Evolutionary conservation across 2,113 vertebrate species (phyloP), one percentile per base, ranked within the genome.

Genomic region (Axis porcinus): DNA sequence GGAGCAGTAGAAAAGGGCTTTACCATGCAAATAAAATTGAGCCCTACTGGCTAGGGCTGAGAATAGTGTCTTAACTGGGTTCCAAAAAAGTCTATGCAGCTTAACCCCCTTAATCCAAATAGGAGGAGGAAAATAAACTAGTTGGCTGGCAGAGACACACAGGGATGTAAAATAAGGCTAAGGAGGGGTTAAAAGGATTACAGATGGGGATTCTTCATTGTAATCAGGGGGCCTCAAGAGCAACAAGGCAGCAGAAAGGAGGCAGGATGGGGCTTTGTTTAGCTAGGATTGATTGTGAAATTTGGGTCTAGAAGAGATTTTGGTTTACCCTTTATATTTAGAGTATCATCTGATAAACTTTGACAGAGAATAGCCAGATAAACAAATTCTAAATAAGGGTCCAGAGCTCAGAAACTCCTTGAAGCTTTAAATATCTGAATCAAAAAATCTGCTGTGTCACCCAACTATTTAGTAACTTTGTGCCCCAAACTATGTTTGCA

Each of bases 31-130:
- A 89, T 36, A 84, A 55, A 70, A 83, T 12, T 50, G n/a, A 84
- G 8, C 86, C 40, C 74, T 93, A 33, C 64, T 83, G 64, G 27
- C 57, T 43, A 13, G 28, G 67, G 6, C 78, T 96, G 15, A 90
- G 55, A 91, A 91, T 0, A 89, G 40, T 23, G 40, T 70, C 88
- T 89, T 64, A 95, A 93, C 33, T 28, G 12, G 33, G 88, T 87
- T 89, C 86, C 83, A 81, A 84, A 92, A 40, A 91, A 89, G 23
- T 74, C 45, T 43, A 70, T 60, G 50, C 33, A 89, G 25, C 47
- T 93, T 94, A 97, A 97, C 82, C 27, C 57, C 30, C 92, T 86
- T 94, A 91, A 95, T 93, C 85, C 52, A 95, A 87, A 81, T 3
- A 54, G 36, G 36, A 95, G 78, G n/a, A 85, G 47, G 60, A 91